These are phyloP conservation scores for Fabriciana adippe DNA, from an alignment of 2,888 invertebrate species.

Conservation along the genomic window DNA sequence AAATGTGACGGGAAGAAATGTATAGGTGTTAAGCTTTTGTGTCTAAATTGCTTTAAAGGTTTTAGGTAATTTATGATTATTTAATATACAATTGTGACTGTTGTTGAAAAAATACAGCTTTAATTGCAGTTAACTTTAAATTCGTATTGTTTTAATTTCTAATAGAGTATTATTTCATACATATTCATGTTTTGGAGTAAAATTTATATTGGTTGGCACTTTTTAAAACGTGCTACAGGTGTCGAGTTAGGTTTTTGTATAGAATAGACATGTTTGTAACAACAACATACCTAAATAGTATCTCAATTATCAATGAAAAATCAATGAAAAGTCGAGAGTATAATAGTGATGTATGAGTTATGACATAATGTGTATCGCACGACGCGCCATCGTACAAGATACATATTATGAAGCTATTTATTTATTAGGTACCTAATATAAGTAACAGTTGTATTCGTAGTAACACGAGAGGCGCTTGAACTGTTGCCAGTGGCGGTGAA, in stretches of 20 bases:
- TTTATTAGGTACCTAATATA: constrained; percentile 19
- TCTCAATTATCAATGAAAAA: too few relatives aligned
- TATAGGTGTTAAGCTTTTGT: constrained; percentile 15
- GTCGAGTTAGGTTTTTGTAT: too few relatives aligned
- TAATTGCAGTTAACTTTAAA: not conserved
- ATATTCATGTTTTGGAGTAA: too few relatives aligned
- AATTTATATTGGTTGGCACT: too few relatives aligned
- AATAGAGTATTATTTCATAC: too few relatives aligned
- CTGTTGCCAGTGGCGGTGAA: constrained; percentile 26
- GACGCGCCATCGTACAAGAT: not conserved
- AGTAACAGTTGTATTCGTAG: constrained; percentile 15
- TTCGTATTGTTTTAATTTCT: too few relatives aligned
- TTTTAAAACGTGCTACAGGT: too few relatives aligned
- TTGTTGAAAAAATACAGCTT: constrained; percentile 1
- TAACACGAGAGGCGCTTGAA: constrained; percentile 29
- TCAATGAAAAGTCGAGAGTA: too few relatives aligned
- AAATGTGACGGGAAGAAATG: constrained; percentile 20
- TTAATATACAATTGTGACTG: not conserved
- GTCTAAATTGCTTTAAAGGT: not conserved
- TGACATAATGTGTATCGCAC: too few relatives aligned
- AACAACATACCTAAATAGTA: too few relatives aligned
- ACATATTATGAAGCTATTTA: constrained; percentile 8
- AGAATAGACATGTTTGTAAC: too few relatives aligned
- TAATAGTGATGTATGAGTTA: too few relatives aligned
- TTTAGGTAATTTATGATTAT: constrained; percentile 16